phyloP scores from a whole-genome alignment of 2,888 invertebrate genomes.

The Clanis bilineata region DNA sequence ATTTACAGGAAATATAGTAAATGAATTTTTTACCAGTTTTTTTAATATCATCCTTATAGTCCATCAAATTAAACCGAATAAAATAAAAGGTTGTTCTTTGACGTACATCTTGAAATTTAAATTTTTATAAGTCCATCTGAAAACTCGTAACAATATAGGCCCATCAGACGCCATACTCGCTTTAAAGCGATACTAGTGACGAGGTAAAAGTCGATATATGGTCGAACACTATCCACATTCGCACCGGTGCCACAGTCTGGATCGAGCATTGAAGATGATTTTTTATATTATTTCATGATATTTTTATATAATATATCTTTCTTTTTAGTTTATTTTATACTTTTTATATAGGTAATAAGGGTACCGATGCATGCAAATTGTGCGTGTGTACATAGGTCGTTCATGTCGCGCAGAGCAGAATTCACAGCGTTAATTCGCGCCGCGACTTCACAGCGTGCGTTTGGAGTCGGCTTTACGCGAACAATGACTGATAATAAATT shows the following conservation, averaged over 20 bases:
- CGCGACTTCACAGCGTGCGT: not conserved
- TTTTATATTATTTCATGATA: too few species aligned
- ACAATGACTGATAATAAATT: conserved; percentile 15
- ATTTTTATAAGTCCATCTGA: not conserved
- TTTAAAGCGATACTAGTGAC: not conserved
- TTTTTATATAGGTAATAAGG: too few species aligned
- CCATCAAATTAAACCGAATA: not conserved
- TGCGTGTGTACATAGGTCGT: not conserved
- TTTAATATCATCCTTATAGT: not conserved
- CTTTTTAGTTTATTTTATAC: too few species aligned
- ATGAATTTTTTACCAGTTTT: not conserved
- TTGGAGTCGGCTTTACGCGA: not conserved
- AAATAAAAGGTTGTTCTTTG: not conserved
- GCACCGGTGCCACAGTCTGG: too few species aligned
- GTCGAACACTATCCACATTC: too few species aligned
- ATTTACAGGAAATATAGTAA: too few species aligned
- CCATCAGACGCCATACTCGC: not conserved
- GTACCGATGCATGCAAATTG: too few species aligned
- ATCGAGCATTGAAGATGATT: too few species aligned
- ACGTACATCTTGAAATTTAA: not conserved
- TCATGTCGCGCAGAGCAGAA: too few species aligned
- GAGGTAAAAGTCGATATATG: not conserved
- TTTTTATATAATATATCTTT: too few species aligned
- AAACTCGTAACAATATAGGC: not conserved
- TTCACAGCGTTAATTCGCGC: too few species aligned